phyloP scores from a whole-genome alignment of 2,888 invertebrate genomes.

The Metallyticus violacea region DNA sequence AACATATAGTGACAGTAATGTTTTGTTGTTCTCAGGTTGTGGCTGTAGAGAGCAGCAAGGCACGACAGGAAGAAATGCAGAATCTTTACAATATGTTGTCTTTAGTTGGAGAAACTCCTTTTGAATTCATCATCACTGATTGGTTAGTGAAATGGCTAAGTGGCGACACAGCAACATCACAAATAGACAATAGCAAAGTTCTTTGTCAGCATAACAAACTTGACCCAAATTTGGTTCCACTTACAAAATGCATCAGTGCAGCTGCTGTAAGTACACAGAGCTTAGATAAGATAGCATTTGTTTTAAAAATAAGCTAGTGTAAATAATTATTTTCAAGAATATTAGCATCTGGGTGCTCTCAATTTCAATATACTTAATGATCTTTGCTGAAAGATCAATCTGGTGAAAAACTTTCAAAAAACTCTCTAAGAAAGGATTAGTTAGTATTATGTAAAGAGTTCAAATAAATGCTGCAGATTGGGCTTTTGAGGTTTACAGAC shows the following conservation, averaged over 20 bases:
- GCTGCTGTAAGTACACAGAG: conserved; percentile 1
- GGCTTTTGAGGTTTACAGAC: no score
- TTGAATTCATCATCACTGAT: conserved; percentile 51
- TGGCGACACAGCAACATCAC: conserved; percentile 40
- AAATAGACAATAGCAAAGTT: conserved; percentile 48
- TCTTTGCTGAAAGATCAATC: no score
- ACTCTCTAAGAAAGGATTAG: no score
- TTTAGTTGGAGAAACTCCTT: not conserved
- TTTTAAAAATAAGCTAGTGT: no score
- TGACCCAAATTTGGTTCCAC: conserved; percentile 41
- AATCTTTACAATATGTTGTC: not conserved
- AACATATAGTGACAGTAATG: no score
- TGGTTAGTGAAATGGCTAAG: conserved; percentile 55
- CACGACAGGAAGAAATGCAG: not conserved
- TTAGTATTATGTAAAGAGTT: no score
- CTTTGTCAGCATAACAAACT: conserved; percentile 51
- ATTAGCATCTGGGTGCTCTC: no score
- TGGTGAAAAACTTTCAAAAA: no score
- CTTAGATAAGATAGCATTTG: no score
- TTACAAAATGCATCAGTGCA: conserved; percentile 8
- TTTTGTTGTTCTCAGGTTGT: not conserved
- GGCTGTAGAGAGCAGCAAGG: not conserved
- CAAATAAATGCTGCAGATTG: no score
- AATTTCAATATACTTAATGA: no score
- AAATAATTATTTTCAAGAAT: no score